phyloP scores from a whole-genome alignment of 2,888 invertebrate genomes.

The Apotomis betuletana region DNA sequence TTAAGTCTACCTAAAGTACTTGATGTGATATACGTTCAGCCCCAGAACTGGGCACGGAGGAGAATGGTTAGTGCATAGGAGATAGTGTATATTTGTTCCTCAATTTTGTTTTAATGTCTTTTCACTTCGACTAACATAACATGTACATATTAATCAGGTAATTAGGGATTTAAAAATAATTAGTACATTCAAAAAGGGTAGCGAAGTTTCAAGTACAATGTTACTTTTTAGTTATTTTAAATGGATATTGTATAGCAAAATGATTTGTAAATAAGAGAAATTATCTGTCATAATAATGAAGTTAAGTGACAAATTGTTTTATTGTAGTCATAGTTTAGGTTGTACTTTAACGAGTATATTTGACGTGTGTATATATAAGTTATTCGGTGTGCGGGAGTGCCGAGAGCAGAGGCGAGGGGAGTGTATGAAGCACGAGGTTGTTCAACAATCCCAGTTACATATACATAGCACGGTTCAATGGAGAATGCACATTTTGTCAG shows the following conservation, averaged over 20 bases:
- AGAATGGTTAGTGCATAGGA: slow-evolving; percentile 73
- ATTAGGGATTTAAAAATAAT: slow-evolving; percentile 60
- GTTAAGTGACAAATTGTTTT: slow-evolving; percentile 81
- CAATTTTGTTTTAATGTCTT: slow-evolving; percentile 70
- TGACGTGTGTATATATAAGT: slow-evolving; percentile 73
- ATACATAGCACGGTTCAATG: slow-evolving; percentile 60
- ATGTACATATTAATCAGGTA: slow-evolving; percentile 69
- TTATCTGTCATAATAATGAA: slow-evolving; percentile 82
- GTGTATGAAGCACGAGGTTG: slow-evolving; percentile 42
- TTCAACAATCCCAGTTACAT: slow-evolving; percentile 54
- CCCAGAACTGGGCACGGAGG: slow-evolving; percentile 56
- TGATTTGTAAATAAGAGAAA: slow-evolving; percentile 81
- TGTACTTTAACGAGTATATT: slow-evolving; percentile 75
- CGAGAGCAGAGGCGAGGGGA: slow-evolving; percentile 37
- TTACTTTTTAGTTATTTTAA: slow-evolving; percentile 78
- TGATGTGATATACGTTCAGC: slow-evolving; percentile 74
- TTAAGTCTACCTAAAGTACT: slow-evolving; percentile 57
- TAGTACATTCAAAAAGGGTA: slow-evolving; percentile 77
- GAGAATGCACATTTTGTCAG: slow-evolving; percentile 76
- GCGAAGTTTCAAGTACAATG: slow-evolving; percentile 80
- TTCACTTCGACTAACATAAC: slow-evolving; percentile 76
- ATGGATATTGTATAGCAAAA: slow-evolving; percentile 78
- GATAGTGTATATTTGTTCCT: slow-evolving; percentile 80
- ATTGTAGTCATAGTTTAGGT: slow-evolving; percentile 81
- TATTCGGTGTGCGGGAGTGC: slow-evolving; percentile 60